These are phyloP conservation scores for Anser cygnoides DNA, from an alignment of 2,113 vertebrate species.

Conservation along the genomic window DNA sequence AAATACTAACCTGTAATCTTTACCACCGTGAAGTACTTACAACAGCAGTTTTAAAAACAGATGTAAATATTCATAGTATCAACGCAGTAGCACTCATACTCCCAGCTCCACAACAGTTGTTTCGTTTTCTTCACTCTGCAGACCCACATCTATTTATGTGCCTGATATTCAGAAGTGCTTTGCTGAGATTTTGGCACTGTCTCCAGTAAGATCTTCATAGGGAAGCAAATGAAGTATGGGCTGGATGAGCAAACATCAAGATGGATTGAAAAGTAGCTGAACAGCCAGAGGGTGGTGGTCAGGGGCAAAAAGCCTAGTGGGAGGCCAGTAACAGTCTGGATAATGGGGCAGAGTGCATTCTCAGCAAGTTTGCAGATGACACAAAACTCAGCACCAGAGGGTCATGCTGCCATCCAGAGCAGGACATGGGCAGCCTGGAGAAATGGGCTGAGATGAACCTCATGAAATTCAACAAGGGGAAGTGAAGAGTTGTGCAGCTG, in stretches of 20 bases:
- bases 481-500: not conserved
- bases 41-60: not conserved
- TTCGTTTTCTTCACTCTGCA: not conserved
- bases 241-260: not conserved
- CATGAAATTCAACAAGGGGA: rapidly evolving
- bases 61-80: not conserved
- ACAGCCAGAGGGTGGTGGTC: not conserved
- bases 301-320: not conserved
- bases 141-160: not conserved
- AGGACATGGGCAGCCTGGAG: not conserved
- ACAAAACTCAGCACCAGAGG: not conserved
- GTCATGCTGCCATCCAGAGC: not conserved
- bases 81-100: not conserved
- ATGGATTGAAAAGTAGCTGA: not conserved
- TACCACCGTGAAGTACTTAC: not conserved
- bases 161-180: not conserved
- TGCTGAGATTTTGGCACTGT: not conserved
- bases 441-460: not conserved
- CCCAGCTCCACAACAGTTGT: not conserved
- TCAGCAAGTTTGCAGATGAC: not conserved
- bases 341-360: not conserved
- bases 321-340: not conserved
- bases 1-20: not conserved
- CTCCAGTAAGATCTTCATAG: not conserved
- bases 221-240: not conserved